Evolutionary conservation across 37 sponge, comb jelly and placozoan genomes (phyloP), one percentile per base, ranked within the genome.

Genomic region (Chondrilla cf. caribensis): DNA sequence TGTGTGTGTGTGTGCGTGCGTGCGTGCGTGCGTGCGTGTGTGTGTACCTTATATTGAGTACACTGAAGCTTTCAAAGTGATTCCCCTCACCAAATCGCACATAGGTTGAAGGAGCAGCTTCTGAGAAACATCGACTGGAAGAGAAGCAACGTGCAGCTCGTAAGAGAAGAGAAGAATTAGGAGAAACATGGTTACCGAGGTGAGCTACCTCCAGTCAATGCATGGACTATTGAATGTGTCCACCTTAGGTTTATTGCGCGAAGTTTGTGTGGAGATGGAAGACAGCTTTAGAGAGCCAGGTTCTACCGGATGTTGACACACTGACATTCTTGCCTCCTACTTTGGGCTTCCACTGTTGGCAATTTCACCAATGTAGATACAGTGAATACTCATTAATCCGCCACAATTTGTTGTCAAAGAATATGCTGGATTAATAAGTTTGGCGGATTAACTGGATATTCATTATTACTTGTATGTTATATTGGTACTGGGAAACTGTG

Each of bases 71-170:
- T 47, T 47, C 11, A 11, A 6, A 14, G 6, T 47, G 51, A 47
- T 14, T 47, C 11, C 6, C 51, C 11, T 47, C 51, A 47, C 9
- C 51, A n/a, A n/a, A n/a, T 11, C 21, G 51, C n/a, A 31, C 14
- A 18, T 66, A 85, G 84, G 83, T 91, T 18, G 95, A 95, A 8
- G 89, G 84, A 24, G 92, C 98, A 0, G 79, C 89, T 2, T 82
- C 79, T 24, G 92, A 93, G 59, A 98, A 98, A 84, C 79, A 77
- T 44, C 58, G 96, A 19, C 88, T 98, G 28, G 98, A 98, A 68
- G 98, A 98, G 60, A 95, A 95, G 86, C 98, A 98, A 81, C 81
- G 98, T 77, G 88, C 90, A 33, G 87, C 89, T 14, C 65, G 94
- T 25, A 84, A 77, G 55, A 7, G 0, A 37, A 80, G 93, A 28